phyloP scores from a whole-genome alignment of 2,888 invertebrate genomes.

The Fissipunctia ypsillon region DNA sequence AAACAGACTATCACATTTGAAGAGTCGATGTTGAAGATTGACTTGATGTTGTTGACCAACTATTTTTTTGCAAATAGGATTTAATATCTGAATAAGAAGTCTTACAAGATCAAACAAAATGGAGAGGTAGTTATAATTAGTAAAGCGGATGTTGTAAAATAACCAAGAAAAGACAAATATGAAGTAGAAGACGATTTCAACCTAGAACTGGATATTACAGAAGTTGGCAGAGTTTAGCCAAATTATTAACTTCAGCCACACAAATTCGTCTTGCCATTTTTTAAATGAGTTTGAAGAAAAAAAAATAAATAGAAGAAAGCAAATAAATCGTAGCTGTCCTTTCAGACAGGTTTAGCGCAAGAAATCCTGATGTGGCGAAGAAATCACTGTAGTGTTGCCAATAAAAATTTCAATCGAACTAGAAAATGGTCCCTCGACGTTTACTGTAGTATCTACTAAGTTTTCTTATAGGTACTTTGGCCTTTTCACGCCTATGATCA shows the following conservation, averaged over 20 bases:
- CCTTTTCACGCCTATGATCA: background rate
- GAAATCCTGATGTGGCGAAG: background rate
- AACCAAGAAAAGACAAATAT: background rate
- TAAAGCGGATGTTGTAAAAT: background rate
- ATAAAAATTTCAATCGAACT: background rate
- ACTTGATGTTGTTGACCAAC: background rate
- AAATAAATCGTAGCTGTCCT: background rate
- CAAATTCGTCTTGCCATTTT: background rate
- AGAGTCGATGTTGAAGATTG: background rate
- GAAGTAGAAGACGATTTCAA: background rate
- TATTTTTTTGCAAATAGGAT: background rate
- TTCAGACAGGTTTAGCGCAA: background rate
- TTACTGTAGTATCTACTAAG: background rate
- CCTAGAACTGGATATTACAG: background rate
- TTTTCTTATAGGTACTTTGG: background rate
- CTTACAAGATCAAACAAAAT: slow-evolving; percentile 1
- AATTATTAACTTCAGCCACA: slow-evolving; percentile 1
- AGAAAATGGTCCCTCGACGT: background rate
- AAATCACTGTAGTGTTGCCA: background rate
- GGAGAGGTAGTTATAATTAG: background rate
- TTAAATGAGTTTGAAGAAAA: background rate
- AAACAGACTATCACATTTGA: slow-evolving; percentile 22
- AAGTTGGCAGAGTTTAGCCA: background rate
- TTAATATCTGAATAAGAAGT: background rate
- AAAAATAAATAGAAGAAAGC: background rate